These are phyloP conservation scores for Myotis yumanensis DNA, from an alignment of 2,113 vertebrate species.

Conservation along the genomic window DNA sequence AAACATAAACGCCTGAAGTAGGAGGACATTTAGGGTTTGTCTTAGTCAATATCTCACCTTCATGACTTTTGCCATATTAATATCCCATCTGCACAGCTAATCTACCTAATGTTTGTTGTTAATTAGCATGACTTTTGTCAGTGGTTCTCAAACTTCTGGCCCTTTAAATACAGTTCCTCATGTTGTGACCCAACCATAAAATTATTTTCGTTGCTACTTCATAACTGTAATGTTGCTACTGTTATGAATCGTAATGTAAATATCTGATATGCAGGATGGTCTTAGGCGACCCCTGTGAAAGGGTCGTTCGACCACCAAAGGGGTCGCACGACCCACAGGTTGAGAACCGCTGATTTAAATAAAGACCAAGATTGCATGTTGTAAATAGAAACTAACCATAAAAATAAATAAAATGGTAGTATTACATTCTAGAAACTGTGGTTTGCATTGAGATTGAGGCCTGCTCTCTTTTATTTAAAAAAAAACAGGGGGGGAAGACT, in stretches of 20 bases:
- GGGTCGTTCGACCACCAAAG: no score
- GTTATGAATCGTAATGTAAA: no score
- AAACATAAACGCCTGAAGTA: not conserved
- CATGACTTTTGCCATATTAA: not conserved
- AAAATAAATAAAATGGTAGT: not conserved
- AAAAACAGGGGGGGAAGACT: not conserved
- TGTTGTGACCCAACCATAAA: no score
- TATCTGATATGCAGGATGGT: no score
- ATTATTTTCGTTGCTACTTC: no score
- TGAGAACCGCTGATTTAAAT: not conserved
- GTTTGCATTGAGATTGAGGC: not conserved
- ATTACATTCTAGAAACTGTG: not conserved
- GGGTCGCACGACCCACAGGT: no score
- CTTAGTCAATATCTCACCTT: not conserved
- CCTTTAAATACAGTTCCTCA: no score
- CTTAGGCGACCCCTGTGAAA: no score
- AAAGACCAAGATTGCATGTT: not conserved
- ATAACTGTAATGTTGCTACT: no score
- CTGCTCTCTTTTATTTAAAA: not conserved
- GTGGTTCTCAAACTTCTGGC: no score
- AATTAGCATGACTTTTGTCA: not conserved
- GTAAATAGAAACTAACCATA: not conserved
- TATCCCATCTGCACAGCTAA: not conserved
- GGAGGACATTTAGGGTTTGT: not conserved
- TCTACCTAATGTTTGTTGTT: not conserved